Conservation (phyloP, 2,113 vertebrate species). For the Lagopus leucura region DNA sequence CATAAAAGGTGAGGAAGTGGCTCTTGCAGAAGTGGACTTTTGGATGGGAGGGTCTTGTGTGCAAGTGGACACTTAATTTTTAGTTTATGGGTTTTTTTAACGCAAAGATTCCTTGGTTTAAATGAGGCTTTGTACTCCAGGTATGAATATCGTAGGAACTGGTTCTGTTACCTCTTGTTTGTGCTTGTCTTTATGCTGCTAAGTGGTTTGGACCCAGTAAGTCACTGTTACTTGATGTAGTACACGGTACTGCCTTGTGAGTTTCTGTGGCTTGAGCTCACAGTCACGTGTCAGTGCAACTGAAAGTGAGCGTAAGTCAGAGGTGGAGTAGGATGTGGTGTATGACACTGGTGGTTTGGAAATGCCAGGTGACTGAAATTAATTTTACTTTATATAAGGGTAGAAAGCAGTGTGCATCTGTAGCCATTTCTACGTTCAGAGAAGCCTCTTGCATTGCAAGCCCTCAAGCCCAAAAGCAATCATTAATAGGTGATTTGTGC, state of each 20-base stretch:
- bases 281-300: background rate
- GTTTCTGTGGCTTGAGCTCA: background rate
- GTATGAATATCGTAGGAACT: background rate
- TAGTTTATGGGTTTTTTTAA: background rate
- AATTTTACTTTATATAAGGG: background rate
- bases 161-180: background rate
- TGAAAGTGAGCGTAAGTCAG: background rate
- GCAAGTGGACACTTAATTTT: background rate
- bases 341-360: background rate
- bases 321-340: background rate
- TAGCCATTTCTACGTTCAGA: background rate
- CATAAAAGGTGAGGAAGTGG: slow-evolving; percentile 85
- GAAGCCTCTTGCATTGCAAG: background rate
- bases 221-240: background rate
- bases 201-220: background rate
- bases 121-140: background rate
- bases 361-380: background rate
- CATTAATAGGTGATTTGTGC: background rate
- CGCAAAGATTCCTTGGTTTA: background rate
- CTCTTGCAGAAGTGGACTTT: background rate
- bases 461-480: background rate
- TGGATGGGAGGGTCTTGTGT: background rate
- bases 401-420: background rate
- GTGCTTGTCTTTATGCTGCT: background rate
- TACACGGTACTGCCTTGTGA: background rate